A percentile compares a stretch with the other conserved stretches of the same genome.
These are phyloP conservation scores for Sitta carolinensis DNA, from an alignment of 2,797 vertebrate species.

Conservation along the genomic window DNA sequence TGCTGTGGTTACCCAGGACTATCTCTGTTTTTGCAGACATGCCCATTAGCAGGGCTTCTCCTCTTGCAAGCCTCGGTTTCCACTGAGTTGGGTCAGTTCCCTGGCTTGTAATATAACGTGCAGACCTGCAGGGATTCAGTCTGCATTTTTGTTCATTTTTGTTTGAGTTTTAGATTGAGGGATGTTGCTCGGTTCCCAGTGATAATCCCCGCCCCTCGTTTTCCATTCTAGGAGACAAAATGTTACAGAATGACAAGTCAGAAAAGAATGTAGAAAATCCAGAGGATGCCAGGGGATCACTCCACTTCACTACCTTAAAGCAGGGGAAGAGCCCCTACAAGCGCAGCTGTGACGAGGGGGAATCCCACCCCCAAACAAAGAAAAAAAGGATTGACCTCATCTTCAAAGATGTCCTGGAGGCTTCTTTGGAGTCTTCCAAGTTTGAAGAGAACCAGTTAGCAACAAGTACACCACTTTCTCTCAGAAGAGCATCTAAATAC, in stretches of 20 bases:
- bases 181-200: conserved; percentile 41
- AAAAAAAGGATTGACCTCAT: conserved; percentile 96
- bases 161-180: conserved; percentile 62
- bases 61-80: conserved; percentile 10
- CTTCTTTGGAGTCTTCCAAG: conserved; percentile 84
- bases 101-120: not conserved
- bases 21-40: conserved; percentile 38
- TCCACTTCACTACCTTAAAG: conserved; percentile 78
- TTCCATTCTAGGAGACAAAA: conserved; percentile 82
- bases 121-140: conserved; percentile 17
- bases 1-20: conserved; percentile 41
- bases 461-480: conserved; percentile 75
- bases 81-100: conserved; percentile 28
- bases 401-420: conserved; percentile 92
- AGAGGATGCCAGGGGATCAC: conserved; percentile 76
- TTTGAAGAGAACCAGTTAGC: conserved; percentile 75
- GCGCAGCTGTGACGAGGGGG: conserved; percentile 81
- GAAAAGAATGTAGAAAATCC: conserved; percentile 76
- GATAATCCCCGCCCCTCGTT: conserved; percentile 75
- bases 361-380: conserved; percentile 85
- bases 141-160: conserved; percentile 41
- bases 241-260: conserved; percentile 74
- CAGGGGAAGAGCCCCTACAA: conserved; percentile 81
- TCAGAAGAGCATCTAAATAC: conserved; percentile 77
- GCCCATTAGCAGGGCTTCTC: conserved; percentile 5